Percentiles rank a stretch among this genome's conserved stretches.
phyloP scores from a whole-genome alignment of 1,140 invertebrate genomes.

The Macrotrachela quadricornifera region DNA sequence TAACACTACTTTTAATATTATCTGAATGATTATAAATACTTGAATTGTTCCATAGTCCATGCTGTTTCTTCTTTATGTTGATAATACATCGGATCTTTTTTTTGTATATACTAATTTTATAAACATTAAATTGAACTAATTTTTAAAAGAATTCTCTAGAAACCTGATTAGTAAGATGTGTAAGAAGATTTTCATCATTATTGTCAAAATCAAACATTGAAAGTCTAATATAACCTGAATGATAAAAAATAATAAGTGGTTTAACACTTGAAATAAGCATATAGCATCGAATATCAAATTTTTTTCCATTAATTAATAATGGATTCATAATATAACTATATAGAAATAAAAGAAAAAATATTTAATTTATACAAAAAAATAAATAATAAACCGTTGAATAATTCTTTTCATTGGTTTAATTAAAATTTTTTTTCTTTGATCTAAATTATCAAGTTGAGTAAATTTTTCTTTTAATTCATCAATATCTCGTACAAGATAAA shows the following conservation, averaged over 20 bases:
- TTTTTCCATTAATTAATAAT: slow-evolving; percentile 24
- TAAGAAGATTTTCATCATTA: slow-evolving; percentile 21
- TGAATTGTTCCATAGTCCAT: slow-evolving; percentile 31
- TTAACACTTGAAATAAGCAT: slow-evolving; percentile 28
- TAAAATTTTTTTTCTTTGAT: too few species aligned
- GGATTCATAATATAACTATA: slow-evolving; percentile 29
- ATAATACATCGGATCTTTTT: slow-evolving; percentile 25
- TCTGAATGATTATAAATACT: slow-evolving; percentile 10
- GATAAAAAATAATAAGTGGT: slow-evolving; percentile 28
- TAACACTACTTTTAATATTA: too few species aligned
- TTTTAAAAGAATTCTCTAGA: background rate
- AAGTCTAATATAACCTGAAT: slow-evolving; percentile 28
- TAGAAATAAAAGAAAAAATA: background rate
- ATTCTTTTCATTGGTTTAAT: too few species aligned
- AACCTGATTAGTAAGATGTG: slow-evolving; percentile 32
- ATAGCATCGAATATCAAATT: slow-evolving; percentile 30
- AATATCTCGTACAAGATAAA: slow-evolving; percentile 21
- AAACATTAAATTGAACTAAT: background rate
- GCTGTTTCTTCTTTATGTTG: slow-evolving; percentile 28
- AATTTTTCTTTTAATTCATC: slow-evolving; percentile 14
- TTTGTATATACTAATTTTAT: slow-evolving; percentile 26
- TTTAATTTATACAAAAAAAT: too few species aligned
- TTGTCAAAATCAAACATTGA: slow-evolving; percentile 22
- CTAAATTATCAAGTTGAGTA: background rate
- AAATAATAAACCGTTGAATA: too few species aligned